These are phyloP conservation scores for Sebastiscus tertius DNA, from an alignment of 2,797 vertebrate species.

Conservation along the genomic window DNA sequence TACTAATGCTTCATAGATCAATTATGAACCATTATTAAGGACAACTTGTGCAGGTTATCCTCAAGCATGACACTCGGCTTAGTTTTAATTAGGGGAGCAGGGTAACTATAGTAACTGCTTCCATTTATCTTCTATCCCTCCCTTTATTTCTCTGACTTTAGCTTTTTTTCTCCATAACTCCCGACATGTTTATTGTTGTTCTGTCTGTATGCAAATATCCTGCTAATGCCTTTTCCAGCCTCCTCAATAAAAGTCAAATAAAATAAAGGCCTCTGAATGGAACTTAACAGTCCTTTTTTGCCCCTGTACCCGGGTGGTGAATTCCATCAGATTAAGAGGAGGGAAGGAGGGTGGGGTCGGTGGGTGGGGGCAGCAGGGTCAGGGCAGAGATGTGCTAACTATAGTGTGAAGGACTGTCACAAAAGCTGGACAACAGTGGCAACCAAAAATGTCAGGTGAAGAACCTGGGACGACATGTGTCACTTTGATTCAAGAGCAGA, in stretches of 20 bases:
- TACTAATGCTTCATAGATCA: too few relatives aligned
- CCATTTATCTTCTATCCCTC: too few relatives aligned
- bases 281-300: background rate
- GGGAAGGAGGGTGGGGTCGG: background rate
- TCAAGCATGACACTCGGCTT: too few relatives aligned
- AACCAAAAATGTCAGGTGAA: conserved; percentile 74
- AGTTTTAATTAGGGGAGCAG: too few relatives aligned
- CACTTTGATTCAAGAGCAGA: conserved; percentile 74
- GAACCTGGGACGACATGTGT: conserved; percentile 79
- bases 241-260: background rate
- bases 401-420: conserved; percentile 61
- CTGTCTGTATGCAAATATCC: background rate
- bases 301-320: background rate
- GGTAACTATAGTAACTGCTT: too few relatives aligned
- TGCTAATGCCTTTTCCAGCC: background rate
- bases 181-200: background rate
- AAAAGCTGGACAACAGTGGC: conserved; percentile 54
- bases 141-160: too few relatives aligned
- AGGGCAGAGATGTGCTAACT: conserved; percentile 34
- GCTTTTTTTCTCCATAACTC: too few relatives aligned
- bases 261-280: background rate
- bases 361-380: background rate
- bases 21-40: too few relatives aligned
- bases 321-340: background rate
- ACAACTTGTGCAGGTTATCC: too few relatives aligned